phyloP scores from a whole-genome alignment of 2,888 invertebrate species.

The Leptodirus hochenwartii region DNA sequence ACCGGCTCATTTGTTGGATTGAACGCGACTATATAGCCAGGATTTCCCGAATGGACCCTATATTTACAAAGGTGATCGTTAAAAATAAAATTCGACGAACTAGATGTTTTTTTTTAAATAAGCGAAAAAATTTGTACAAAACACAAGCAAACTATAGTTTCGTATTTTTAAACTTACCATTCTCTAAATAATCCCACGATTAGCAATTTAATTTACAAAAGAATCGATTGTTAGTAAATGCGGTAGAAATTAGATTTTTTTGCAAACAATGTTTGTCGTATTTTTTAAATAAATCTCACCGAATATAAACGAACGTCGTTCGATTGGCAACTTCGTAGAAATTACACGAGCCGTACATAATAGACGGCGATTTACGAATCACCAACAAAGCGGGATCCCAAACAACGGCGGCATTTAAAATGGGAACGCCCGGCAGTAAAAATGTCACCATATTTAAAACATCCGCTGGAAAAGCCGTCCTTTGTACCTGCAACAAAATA shows the following conservation, averaged over 20 bases:
- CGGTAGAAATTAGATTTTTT: too few relatives aligned
- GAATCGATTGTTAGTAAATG: slow-evolving; percentile 4
- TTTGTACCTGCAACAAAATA: slow-evolving; percentile 7
- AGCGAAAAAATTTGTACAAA: background rate
- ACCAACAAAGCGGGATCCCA: slow-evolving; percentile 25
- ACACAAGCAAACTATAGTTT: too few relatives aligned
- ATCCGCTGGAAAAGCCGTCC: slow-evolving; percentile 15
- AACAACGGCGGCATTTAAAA: slow-evolving; percentile 16
- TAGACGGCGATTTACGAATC: slow-evolving; percentile 33
- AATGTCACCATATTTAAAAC: slow-evolving; percentile 48
- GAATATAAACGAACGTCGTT: slow-evolving; percentile 44
- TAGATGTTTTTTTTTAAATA: background rate
- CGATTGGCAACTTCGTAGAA: slow-evolving; percentile 27
- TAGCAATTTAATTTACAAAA: slow-evolving; percentile 2
- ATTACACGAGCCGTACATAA: slow-evolving; percentile 27
- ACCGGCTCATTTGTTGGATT: slow-evolving; percentile 37
- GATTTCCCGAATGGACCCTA: slow-evolving; percentile 56
- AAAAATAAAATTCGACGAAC: slow-evolving; percentile 2
- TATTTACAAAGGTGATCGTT: slow-evolving; percentile 10
- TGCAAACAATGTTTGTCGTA: background rate
- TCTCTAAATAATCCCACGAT: slow-evolving; percentile 3
- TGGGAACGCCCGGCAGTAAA: slow-evolving; percentile 61
- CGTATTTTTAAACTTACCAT: slow-evolving; percentile 5
- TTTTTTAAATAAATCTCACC: slow-evolving; percentile 31
- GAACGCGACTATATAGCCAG: slow-evolving; percentile 53